A percentile compares a stretch with the other conserved stretches of the same genome.
Evolutionary conservation across 2,113 vertebrate species (phyloP).

Genomic region (Mormoops blainvillei): DNA sequence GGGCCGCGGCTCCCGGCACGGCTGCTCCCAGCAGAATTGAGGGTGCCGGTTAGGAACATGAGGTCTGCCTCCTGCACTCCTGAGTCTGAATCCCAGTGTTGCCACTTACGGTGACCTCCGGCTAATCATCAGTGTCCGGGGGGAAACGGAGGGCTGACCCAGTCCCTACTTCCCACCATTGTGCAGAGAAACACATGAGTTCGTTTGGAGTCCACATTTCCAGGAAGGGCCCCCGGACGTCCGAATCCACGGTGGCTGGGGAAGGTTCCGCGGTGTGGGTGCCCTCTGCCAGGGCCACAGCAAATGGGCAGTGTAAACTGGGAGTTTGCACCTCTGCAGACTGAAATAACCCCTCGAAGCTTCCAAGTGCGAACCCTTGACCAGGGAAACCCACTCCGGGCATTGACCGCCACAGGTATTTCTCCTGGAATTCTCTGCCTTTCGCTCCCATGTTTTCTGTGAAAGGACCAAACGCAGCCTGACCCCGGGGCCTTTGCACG

Average conservation of each 20-base stretch:
- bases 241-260: background rate
- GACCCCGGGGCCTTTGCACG: background rate
- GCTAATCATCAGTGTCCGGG: background rate
- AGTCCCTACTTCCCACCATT: fast-evolving
- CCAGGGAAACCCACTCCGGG: background rate
- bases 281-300: background rate
- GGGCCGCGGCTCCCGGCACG: fast-evolving
- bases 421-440: background rate
- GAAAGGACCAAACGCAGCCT: no score
- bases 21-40: fast-evolving
- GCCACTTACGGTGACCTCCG: background rate
- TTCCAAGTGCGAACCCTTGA: fast-evolving
- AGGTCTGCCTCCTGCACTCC: background rate
- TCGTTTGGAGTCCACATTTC: background rate
- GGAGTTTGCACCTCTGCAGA: background rate
- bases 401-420: fast-evolving
- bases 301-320: fast-evolving
- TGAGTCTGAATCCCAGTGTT: background rate
- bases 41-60: background rate
- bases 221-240: fast-evolving
- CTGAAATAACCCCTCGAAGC: fast-evolving
- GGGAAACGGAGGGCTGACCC: background rate
- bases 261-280: fast-evolving
- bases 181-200: fast-evolving
- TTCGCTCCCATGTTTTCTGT: background rate